Base-by-base conservation (phyloP, 2,797 vertebrate genomes). In the Pempheris klunzingeri region DNA sequence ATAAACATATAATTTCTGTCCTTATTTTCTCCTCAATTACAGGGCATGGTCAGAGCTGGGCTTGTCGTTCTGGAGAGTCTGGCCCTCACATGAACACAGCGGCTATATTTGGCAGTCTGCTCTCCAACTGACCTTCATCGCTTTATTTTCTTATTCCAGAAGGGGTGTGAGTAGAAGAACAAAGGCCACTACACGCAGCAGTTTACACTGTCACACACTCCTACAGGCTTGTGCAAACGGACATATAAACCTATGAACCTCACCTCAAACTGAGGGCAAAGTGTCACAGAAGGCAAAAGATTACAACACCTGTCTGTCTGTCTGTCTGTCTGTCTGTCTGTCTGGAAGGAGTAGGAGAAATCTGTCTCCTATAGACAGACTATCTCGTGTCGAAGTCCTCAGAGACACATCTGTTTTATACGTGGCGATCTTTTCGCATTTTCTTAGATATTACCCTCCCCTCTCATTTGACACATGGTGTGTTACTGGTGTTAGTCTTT, bases 1-100 rank as follows among this genome's bases (percentile, higher is more conserved):
- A 96, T 96, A 96, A 96, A 96, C 95, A 96, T 95, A 94, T 96
- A 96, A 96, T 96, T 96, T 96, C 90, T 93, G 92, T 95, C 94
- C 94, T 95, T 95, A 95, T 96, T 95, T 95, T 95, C 94, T 95
- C 93, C 94, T 94, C 94, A 96, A 96, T 96, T 95, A 96, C 95
- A 96, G 95, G 95, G 95, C 95, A 94, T 90, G 93, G 94, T 94
- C 94, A 91, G 93, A 92, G 90, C 87, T 90, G 90, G 92, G 94
- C 94, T 95, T 95, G 94, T 95, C 93, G 93, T 93, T 93, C 92
- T 90, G 92, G 87, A 95, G 94, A 94, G 93, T 94, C 94, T 94
- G 94, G 94, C 95, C 94, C 94, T 95, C 92, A 95, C 94, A 95
- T 94, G 94, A 95, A 95, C 94, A 95, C 93, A 93, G 90, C 84